Percentiles rank a stretch among this genome's conserved stretches.
Evolutionary conservation across 2,797 vertebrate species (phyloP).

Genomic region (Menidia menidia): DNA sequence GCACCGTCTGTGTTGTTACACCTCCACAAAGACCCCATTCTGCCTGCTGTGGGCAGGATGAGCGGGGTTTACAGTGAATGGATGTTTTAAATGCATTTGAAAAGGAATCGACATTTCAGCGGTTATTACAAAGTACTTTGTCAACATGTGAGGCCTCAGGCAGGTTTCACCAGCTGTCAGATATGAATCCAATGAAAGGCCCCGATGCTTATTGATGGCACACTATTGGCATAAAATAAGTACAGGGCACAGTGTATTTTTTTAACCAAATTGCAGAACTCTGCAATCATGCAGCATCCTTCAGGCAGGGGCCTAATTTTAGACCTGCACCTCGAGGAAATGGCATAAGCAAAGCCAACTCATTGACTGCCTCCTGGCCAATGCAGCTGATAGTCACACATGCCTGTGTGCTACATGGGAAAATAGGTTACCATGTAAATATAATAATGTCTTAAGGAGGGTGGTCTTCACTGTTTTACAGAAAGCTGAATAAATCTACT

Average conservation of each 20-base stretch:
- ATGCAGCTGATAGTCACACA: constrained; percentile 34
- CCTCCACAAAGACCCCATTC: constrained; percentile 67
- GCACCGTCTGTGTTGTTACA: constrained; percentile 66
- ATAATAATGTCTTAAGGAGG: constrained; percentile 34
- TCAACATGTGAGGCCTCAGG: constrained; percentile 45
- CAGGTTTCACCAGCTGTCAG: constrained; percentile 52
- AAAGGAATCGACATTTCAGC: constrained; percentile 73
- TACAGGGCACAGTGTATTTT: constrained; percentile 25
- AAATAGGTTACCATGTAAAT: constrained; percentile 46
- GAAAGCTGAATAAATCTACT: not conserved
- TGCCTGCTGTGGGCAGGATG: constrained; percentile 55
- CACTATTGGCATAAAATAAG: constrained; percentile 21
- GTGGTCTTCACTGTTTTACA: constrained; percentile 4
- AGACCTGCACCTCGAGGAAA: constrained; percentile 58
- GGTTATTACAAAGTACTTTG: constrained; percentile 64
- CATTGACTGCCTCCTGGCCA: constrained; percentile 50
- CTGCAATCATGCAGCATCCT: constrained; percentile 45
- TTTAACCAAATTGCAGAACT: constrained; percentile 44
- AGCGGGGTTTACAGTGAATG: constrained; percentile 51
- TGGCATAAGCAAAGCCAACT: constrained; percentile 46
- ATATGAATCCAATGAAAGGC: constrained; percentile 52
- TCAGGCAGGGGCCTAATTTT: constrained; percentile 69
- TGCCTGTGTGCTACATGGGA: constrained; percentile 20
- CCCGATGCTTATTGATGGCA: constrained; percentile 21
- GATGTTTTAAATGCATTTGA: constrained; percentile 65